Evolutionary conservation across 2,888 invertebrate genomes (phyloP), one percentile per base, ranked within the genome.

Genomic region (Panopea generosa): DNA sequence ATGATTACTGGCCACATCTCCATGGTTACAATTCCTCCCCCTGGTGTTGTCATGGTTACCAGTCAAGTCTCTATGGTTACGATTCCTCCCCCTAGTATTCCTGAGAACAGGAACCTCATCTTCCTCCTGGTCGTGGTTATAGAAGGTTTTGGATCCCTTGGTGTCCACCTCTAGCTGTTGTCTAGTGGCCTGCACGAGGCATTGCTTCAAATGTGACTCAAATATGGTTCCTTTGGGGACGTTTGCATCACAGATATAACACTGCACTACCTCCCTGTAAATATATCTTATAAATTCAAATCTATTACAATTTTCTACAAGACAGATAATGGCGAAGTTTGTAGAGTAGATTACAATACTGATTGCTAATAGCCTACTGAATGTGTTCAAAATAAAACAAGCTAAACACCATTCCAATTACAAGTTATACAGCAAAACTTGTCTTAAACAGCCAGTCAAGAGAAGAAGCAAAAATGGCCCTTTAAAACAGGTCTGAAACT

Each of bases 121-220:
- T n/a, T 68, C 59, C 2, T 24, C 38, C 11, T 57, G 40, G 2
- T 47, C 59, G 0, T 56, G 38, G 2, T 11, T 40, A 47, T 20
- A 60, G 6, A 59, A 47, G 2, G 49, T 43, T 9, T 59, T 62
- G 47, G 40, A 77, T 2, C 77, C 77, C 33, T 73, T 55, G 2
- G 53, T 52, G 22, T 77, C 77, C 20, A 77, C 56, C 47, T 66
- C 77, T 4, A 40, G 26, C 53, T 73, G 73, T 38, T 77, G 77
- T 38, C 57, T 49, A 18, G 49, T 65, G 33, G 77, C 69, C 22
- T 20, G n/a, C 24, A 27, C 16, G 14, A 66, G 27, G 53, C 77
- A 77, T 11, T 38, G 24, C 2, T 56, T 27, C 1, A 70, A 4
- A 52, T 77, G 77, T 2, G 52, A n/a, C 29, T 70, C 56, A 18